phyloP scores from a whole-genome alignment of 92 coral and sea anemone species.

The Zoanthus solanderi region DNA sequence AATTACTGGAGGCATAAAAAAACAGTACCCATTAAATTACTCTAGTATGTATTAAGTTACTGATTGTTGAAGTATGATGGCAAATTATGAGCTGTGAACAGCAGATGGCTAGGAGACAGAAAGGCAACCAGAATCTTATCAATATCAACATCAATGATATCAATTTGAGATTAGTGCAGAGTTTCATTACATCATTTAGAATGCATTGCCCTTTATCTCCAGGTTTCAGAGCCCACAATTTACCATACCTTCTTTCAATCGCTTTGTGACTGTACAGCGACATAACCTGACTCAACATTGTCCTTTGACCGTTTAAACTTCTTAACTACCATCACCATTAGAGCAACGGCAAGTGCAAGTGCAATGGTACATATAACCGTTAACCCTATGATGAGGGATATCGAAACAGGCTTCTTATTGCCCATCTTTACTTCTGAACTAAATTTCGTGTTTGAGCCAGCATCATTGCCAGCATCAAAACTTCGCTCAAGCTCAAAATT shows the following conservation, averaged over 20 bases:
- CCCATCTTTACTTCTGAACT: constrained; percentile 33
- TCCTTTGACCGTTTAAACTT: constrained; percentile 45
- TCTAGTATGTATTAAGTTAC: background rate
- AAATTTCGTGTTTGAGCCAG: background rate
- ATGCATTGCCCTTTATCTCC: background rate
- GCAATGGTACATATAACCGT: constrained; percentile 76
- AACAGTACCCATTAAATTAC: background rate
- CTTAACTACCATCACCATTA: constrained; percentile 77
- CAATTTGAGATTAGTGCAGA: background rate
- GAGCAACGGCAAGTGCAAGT: constrained; percentile 69
- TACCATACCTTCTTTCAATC: constrained; percentile 40
- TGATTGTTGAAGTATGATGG: background rate
- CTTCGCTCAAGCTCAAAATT: constrained; percentile 62
- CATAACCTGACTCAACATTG: constrained; percentile 59
- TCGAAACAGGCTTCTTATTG: constrained; percentile 67
- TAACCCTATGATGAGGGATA: constrained; percentile 71
- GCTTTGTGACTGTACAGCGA: constrained; percentile 43
- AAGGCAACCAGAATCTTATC: background rate
- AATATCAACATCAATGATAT: too few relatives aligned
- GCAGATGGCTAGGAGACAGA: background rate
- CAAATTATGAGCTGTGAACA: background rate
- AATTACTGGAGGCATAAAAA: background rate
- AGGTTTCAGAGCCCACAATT: constrained; percentile 2
- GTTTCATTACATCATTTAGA: background rate
- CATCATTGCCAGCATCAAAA: constrained; percentile 10